Evolutionary conservation across 2,113 vertebrate species (phyloP).

Genomic region (Myiagra hebetior): DNA sequence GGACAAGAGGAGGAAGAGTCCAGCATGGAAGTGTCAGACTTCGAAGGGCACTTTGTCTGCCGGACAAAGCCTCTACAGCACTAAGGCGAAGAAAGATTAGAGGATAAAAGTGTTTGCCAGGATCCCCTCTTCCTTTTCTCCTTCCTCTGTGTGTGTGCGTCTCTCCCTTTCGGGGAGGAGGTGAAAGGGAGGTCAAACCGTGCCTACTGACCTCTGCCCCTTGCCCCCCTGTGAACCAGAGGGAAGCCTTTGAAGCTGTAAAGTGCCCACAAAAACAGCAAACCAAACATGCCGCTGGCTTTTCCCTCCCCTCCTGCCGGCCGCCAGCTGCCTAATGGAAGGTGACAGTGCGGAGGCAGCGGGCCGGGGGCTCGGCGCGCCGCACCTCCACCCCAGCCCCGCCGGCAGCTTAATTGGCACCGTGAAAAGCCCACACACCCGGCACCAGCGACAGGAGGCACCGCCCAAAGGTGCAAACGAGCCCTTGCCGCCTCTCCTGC

Average conservation of each 20-base stretch:
- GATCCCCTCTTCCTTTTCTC: conserved; percentile 1
- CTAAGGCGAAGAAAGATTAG: conserved; percentile 35
- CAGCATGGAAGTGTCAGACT: not conserved
- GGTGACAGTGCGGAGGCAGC: conserved; percentile 15
- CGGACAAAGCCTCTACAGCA: conserved; percentile 3
- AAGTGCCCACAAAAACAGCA: conserved; percentile 51
- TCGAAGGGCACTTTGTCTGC: conserved; percentile 13
- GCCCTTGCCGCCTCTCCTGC: not conserved
- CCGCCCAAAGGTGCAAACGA: not conserved
- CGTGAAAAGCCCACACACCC: not conserved
- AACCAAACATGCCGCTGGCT: conserved; percentile 8
- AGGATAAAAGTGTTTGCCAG: conserved; percentile 26
- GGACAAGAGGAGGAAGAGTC: not conserved
- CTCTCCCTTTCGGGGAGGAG: conserved; percentile 12
- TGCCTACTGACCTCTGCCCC: conserved; percentile 52
- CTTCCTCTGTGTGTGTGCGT: not conserved
- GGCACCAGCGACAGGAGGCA: not conserved
- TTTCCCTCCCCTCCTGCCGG: conserved; percentile 1
- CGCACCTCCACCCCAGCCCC: not conserved
- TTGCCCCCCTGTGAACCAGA: conserved; percentile 61
- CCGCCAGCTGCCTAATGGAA: conserved; percentile 30
- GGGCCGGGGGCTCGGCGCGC: not conserved
- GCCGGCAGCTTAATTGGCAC: not conserved
- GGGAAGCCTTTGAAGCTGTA: conserved; percentile 58
- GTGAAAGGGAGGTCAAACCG: conserved; percentile 59